phyloP scores from a whole-genome alignment of 2,797 vertebrate genomes.

The Atherinosoma microstoma region DNA sequence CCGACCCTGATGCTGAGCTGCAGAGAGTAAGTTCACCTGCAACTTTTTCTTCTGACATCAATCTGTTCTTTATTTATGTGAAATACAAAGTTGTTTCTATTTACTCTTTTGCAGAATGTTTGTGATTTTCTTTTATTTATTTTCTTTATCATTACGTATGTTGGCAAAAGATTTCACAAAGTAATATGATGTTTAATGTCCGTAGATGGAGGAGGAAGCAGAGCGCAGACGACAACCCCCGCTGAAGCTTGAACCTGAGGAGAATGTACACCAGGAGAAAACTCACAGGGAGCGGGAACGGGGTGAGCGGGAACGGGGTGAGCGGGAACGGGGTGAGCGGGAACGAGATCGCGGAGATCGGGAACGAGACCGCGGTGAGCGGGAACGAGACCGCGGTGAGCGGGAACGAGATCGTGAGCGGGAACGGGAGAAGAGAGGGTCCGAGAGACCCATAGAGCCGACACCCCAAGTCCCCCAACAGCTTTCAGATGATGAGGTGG shows the following conservation, averaged over 20 bases:
- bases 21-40: conserved; percentile 86
- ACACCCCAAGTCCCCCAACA: conserved; percentile 77
- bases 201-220: conserved; percentile 97
- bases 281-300: conserved; percentile 81
- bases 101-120: neutral
- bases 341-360: conserved; percentile 63
- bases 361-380: conserved; percentile 77
- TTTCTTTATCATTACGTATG: neutral
- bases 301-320: conserved; percentile 35
- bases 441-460: conserved; percentile 75
- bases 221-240: conserved; percentile 92
- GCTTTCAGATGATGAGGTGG: conserved; percentile 86
- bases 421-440: conserved; percentile 83
- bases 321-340: neutral
- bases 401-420: neutral
- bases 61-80: neutral
- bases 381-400: conserved; percentile 28
- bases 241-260: conserved; percentile 92
- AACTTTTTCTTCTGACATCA: neutral
- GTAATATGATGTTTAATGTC: neutral
- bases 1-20: conserved; percentile 96
- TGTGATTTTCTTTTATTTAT: neutral
- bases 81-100: neutral
- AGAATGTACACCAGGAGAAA: conserved; percentile 91
- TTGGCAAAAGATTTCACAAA: neutral